Conservation (phyloP, 2,888 invertebrate genomes). For the Drosophila ustulata region DNA sequence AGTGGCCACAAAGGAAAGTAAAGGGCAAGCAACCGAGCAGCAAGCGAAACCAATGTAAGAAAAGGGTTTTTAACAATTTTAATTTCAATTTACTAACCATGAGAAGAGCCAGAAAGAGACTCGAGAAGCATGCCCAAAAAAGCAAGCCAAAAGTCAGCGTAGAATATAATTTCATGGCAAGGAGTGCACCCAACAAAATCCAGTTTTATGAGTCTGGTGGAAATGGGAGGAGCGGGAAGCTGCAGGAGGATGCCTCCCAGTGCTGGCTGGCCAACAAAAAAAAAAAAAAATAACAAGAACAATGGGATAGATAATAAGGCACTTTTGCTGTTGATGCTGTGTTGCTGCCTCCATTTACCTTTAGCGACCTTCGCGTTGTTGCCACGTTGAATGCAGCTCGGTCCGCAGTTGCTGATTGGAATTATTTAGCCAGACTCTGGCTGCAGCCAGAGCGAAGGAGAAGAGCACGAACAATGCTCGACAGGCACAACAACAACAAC, state of each 20-base stretch:
- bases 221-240: background rate
- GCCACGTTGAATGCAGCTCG: constrained; percentile 34
- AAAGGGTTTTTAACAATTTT: constrained; percentile 58
- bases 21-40: constrained; percentile 3
- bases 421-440: constrained; percentile 64
- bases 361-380: constrained; percentile 65
- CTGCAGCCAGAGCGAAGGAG: background rate
- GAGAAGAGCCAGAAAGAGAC: constrained; percentile 15
- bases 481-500: constrained; percentile 4
- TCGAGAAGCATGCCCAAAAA: constrained; percentile 1
- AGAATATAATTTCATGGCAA: constrained; percentile 44
- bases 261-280: constrained; percentile 10
- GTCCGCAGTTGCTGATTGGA: constrained; percentile 68
- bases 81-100: constrained; percentile 63
- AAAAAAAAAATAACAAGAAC: constrained; percentile 45
- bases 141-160: constrained; percentile 58
- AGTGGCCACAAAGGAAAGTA: constrained; percentile 25
- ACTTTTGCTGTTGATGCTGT: constrained; percentile 14
- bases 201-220: constrained; percentile 33
- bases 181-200: constrained; percentile 43
- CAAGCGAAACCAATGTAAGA: constrained; percentile 6
- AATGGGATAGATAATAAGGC: constrained; percentile 74
- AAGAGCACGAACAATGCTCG: constrained; percentile 13
- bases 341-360: constrained; percentile 55
- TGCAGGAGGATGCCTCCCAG: constrained; percentile 12